Percentiles rank a stretch among this genome's conserved stretches.
These are phyloP conservation scores for Hetaerina titia DNA, from an alignment of 2,888 invertebrate species.

Conservation along the genomic window DNA sequence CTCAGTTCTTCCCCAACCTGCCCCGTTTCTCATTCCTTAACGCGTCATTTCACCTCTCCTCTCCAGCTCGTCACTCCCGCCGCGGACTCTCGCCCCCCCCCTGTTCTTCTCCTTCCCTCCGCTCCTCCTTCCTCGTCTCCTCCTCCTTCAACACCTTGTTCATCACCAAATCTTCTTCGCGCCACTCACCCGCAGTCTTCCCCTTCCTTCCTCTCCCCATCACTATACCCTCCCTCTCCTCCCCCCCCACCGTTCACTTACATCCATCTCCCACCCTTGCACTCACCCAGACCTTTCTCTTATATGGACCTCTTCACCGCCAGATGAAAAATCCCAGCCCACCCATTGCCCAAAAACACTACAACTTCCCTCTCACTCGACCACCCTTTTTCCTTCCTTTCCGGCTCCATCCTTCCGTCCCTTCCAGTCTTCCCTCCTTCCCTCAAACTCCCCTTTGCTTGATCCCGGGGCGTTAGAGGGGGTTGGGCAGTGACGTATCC, in stretches of 20 bases:
- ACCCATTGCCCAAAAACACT: not conserved
- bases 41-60: not conserved
- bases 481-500: constrained; percentile 42
- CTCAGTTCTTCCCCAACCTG: not conserved
- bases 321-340: constrained; percentile 56
- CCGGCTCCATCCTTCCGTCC: not conserved
- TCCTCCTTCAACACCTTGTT: not conserved
- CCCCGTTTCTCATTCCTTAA: not conserved
- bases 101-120: not conserved
- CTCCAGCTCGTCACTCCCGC: not conserved
- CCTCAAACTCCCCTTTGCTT: not conserved
- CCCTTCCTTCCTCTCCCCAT: not conserved
- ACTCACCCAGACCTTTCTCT: not conserved
- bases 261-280: not conserved
- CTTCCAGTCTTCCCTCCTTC: not conserved
- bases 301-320: constrained; percentile 50
- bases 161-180: not conserved
- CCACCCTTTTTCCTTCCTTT: not conserved
- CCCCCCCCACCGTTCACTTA: not conserved
- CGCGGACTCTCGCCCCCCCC: not conserved
- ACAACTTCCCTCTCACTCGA: not conserved
- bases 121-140: not conserved
- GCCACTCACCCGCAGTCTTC: not conserved
- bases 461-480: constrained; percentile 1
- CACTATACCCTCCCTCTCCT: not conserved